Base-by-base conservation (phyloP, 1,140 invertebrate species). In the Eriocheir sinensis region DNA sequence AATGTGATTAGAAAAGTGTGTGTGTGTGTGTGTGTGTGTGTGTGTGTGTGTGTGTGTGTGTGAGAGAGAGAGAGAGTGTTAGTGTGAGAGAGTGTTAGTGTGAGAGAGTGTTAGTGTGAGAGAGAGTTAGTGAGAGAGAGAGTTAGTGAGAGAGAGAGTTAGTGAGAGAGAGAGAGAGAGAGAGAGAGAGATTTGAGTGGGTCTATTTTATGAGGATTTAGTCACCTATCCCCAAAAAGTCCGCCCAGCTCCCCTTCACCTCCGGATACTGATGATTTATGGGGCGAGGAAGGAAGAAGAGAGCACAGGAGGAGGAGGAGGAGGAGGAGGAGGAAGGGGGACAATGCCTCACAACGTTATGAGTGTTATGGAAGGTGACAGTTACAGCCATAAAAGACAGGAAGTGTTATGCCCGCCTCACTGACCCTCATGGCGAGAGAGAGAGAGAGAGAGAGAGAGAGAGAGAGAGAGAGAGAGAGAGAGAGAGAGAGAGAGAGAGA, bases 41-140 rank as follows among this genome's bases (percentile, higher is more conserved):
- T 80, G 27, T 80, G 4, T 80, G 27, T 80, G 4, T 80, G 27
- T 4, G 4, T 80, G 27, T 80, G 21, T n/a, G 38, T 8, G 9
- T 8, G 0, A 79, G 32, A 80, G 32, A 3, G n/a, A 79, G 60
- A 12, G 12, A 80, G 8, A 80, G 48, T 3, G 38, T 32, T 36
- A 92, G 91, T 85, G 72, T 44, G 80, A 44, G 79, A 92, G 91
- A 85, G 80, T 85, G 81, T 17, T 44, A 53, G 81, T 27, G 81
- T 86, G 81, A 53, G 83, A 53, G 41, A 53, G 92, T 34, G 80
- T 32, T 6, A 91, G 90, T 79, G 90, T 72, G 34, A 91, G 90
- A 91, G 90, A 91, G 53, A 91, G 90, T 32, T n/a, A n/a, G 90
- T 72, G 90, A 91, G 90, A 91, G 90, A 91, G 89, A 90, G 44